Base-by-base conservation (phyloP, 1,140 invertebrate species). In the Drosophila santomea region DNA sequence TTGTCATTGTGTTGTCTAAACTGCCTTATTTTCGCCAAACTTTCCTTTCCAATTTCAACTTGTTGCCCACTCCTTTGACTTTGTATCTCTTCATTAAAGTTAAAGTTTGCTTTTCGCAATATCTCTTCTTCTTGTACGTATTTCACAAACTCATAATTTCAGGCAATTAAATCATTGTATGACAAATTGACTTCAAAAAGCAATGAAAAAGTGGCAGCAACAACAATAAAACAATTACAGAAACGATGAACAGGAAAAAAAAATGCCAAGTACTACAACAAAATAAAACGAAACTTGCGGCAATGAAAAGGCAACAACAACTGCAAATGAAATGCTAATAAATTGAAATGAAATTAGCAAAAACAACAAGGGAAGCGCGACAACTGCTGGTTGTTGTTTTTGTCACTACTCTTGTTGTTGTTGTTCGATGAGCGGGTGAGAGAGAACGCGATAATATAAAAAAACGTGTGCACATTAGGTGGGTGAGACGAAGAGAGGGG, bases 101-200 rank as follows among this genome's bases (percentile, higher is more conserved):
- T 44, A 20, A 35, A 39, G 38, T 73, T 44, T 15, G 41, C 39
- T 50, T 55, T 23, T 50, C 10, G 44, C 54, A 12, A 47, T 61
- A 48, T 47, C 56, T 41, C 57, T 48, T 56, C 52, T 32, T 39
- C 41, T 69, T 69, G 15, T 14, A 38, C 43, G 62, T 52, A 77
- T 74, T 79, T 80, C 69, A 67, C 61, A 58, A 74, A 71, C 64
- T 80, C 73, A 81, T 81, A 81, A 81, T 81, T 81, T 81, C 52
- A 2, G 51, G 78, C 78, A 81, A 81, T 81, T 81, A 81, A 81
- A 81, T 75, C 72, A 80, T 82, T 74, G 62, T 78, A 78, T 82
- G 80, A 82, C 79, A 82, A 82, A 82, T 82, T 82, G 51, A 66
- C 60, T 72, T 63, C 17, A 58, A 74, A 74, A 64, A 54, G 54